Conservation (phyloP, 1,140 invertebrate species). For the Drosophila bocqueti region DNA sequence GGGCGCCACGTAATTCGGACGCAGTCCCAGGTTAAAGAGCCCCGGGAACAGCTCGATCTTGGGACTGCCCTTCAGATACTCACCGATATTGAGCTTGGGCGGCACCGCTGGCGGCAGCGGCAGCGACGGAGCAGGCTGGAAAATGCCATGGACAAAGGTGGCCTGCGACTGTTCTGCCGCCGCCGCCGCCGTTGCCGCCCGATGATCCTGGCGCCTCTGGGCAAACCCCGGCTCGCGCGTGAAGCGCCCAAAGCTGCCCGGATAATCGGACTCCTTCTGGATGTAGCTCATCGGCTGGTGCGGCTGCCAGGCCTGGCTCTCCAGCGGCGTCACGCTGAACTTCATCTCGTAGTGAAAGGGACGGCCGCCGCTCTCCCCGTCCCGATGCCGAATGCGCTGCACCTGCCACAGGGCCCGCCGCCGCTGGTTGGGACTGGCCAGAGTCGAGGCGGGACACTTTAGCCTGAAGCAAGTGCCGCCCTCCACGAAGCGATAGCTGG, state of each 20-base stretch:
- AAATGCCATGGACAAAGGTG: constrained; percentile 73
- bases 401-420: constrained; percentile 88
- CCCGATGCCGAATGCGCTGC: constrained; percentile 87
- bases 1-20: constrained; percentile 58
- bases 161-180: constrained; percentile 52
- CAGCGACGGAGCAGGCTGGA: constrained; percentile 50
- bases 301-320: constrained; percentile 31
- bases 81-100: constrained; percentile 75
- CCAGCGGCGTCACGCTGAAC: constrained; percentile 87
- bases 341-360: constrained; percentile 88
- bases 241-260: constrained; percentile 67
- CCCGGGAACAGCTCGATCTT: constrained; percentile 72
- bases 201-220: constrained; percentile 69
- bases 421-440: constrained; percentile 77
- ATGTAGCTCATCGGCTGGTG: constrained; percentile 66
- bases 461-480: constrained; percentile 33
- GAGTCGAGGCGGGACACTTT: constrained; percentile 5
- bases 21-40: constrained; percentile 53
- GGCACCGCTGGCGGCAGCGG: constrained; percentile 34
- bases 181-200: constrained; percentile 3
- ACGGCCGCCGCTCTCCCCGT: constrained; percentile 68
- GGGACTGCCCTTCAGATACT: constrained; percentile 60
- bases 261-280: constrained; percentile 80
- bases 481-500: constrained; percentile 87
- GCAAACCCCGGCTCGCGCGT: constrained; percentile 60